Evolutionary conservation across 2,797 vertebrate species (phyloP), one percentile per base, ranked within the genome.

Genomic region (Echeneis naucrates): DNA sequence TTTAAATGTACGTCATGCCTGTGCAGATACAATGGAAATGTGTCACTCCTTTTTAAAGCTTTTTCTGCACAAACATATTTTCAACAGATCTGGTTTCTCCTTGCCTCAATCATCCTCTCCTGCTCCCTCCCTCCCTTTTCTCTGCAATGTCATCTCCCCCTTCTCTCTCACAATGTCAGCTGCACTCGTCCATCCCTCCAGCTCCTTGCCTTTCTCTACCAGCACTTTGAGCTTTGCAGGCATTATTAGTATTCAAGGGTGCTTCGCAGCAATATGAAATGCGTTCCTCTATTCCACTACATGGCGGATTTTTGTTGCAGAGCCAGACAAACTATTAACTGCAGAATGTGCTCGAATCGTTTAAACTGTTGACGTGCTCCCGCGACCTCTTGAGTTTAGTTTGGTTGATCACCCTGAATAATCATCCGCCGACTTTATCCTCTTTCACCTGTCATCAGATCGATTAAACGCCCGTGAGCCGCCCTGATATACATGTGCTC

Each of bases 231-330:
- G 89, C 88, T 92, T 87, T 83, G 82, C 85, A 87, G 86, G 72
- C 84, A 54, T 80, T 85, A 88, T 92, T 90, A 91, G 89, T 91
- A 91, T 92, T 92, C 88, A 88, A 78, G 84, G 48, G 73, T 75
- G 88, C 83, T 81, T 81, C 67, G 62, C 89, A 78, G 88, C 79
- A 74, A 87, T 85, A 90, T 88, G 77, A 90, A 90, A 91, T 87
- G 70, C 72, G 65, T 87, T 77, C 68, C 73, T 61, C 77, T n/a
- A 62, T 78, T 71, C 74, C 55, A 44, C 76, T 62, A 35, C 77
- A 61, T 64, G 68, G 65, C 59, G 63, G 68, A 65, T 59, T 72
- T 80, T 52, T 68, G 55, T 82, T 80, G 30, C 61, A 71, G 57
- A 38, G 61, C 59, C 6, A 51, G 57, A 27, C 62, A 68, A 69